These are phyloP conservation scores for Spodoptera exigua DNA, from an alignment of 2,888 invertebrate genomes.

Conservation along the genomic window DNA sequence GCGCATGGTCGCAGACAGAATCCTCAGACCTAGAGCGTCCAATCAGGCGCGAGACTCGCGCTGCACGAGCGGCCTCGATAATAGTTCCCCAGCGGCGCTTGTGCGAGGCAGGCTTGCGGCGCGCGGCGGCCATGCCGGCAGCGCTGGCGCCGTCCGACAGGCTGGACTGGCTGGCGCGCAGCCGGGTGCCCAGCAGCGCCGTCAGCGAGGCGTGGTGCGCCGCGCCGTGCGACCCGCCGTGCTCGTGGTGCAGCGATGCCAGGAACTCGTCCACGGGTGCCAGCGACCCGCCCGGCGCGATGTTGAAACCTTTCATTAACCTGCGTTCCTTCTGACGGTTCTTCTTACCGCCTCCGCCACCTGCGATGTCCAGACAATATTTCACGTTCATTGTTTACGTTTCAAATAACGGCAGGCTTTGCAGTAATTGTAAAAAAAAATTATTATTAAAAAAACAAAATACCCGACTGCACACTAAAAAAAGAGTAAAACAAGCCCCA, in stretches of 20 bases:
- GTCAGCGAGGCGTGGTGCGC: conserved; percentile 89
- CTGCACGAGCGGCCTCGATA: conserved; percentile 95
- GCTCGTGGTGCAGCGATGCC: conserved; percentile 92
- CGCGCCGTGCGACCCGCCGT: conserved; percentile 75
- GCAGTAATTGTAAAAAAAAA: too few species aligned
- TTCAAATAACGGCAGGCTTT: too few species aligned
- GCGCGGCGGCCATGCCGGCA: conserved; percentile 46
- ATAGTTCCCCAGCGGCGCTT: conserved; percentile 95
- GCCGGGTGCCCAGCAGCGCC: conserved; percentile 91
- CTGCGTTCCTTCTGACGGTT: conserved; percentile 97
- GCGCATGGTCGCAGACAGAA: conserved; percentile 91
- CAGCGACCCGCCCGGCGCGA: conserved; percentile 91
- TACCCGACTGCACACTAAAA: too few species aligned
- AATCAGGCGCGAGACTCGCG: conserved; percentile 93
- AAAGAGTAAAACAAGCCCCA: too few species aligned
- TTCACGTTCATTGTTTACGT: too few species aligned
- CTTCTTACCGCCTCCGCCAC: conserved; percentile 96
- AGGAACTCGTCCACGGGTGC: conserved; percentile 94
- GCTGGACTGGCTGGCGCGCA: conserved; percentile 81
- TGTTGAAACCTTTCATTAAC: conserved; percentile 97
- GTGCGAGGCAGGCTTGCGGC: conserved; percentile 88
- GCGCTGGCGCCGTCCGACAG: conserved; percentile 75
- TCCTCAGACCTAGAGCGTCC: conserved; percentile 95
- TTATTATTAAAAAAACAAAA: too few species aligned
- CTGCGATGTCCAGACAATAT: conserved; percentile 53